Conservation (phyloP, 2,113 vertebrate genomes). For the Penelope pileata region DNA sequence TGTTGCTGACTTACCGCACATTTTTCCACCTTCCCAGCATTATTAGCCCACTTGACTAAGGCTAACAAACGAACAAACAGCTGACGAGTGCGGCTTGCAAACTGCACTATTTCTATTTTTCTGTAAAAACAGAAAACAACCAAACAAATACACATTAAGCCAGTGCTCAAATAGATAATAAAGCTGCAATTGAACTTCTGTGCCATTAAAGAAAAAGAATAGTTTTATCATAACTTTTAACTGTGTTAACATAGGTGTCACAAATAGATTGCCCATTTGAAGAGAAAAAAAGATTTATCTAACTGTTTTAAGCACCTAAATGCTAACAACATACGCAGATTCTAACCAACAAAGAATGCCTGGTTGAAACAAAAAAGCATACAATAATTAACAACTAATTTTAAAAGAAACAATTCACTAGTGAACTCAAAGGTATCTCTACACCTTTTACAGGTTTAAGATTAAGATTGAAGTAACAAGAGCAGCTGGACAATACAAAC, state of each 20-base stretch:
- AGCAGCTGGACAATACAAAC: background rate
- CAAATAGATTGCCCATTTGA: background rate
- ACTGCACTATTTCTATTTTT: constrained; percentile 99
- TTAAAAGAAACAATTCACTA: background rate
- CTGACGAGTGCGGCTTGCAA: constrained; percentile 96
- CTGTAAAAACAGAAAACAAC: constrained; percentile 70
- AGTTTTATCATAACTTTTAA: background rate
- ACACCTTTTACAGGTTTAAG: background rate
- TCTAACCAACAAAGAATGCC: background rate
- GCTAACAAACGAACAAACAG: constrained; percentile 95
- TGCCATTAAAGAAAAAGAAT: background rate
- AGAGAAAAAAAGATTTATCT: background rate
- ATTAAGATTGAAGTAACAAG: background rate
- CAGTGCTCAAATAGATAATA: background rate
- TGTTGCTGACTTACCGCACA: constrained; percentile 89
- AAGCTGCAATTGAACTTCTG: background rate
- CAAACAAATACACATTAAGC: background rate
- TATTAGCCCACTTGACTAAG: constrained; percentile 98
- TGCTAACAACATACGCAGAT: background rate
- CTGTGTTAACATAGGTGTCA: background rate
- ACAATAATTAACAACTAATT: background rate
- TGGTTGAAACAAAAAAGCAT: background rate
- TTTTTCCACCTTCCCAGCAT: constrained; percentile 98
- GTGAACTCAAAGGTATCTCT: background rate
- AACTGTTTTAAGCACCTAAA: background rate